phyloP scores from a whole-genome alignment of 2,113 vertebrate genomes.

The Python bivittatus region DNA sequence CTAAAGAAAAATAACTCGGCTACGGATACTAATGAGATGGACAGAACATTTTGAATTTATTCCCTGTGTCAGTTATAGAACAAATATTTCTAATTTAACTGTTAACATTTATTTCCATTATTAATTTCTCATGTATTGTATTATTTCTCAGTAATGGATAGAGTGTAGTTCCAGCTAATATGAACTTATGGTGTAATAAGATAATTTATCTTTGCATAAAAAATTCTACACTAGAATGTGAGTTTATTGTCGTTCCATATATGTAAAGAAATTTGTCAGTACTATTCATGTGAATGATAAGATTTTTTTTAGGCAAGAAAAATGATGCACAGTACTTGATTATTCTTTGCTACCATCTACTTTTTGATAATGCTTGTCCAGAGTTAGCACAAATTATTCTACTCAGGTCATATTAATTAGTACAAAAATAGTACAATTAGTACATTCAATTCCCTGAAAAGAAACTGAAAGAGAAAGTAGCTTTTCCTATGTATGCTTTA shows the following conservation, averaged over 20 bases:
- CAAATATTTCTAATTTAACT: constrained; percentile 62
- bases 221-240: constrained; percentile 59
- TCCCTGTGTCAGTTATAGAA: constrained; percentile 57
- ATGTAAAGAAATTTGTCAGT: constrained; percentile 12
- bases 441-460: neutral
- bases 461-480: neutral
- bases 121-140: constrained; percentile 66
- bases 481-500: neutral
- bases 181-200: constrained; percentile 72
- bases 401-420: constrained; percentile 27
- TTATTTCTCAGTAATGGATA: constrained; percentile 51
- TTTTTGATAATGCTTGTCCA: constrained; percentile 21
- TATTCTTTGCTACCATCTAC: neutral
- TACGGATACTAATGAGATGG: constrained; percentile 61
- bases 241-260: constrained; percentile 22
- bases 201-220: constrained; percentile 80
- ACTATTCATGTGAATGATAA: neutral
- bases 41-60: constrained; percentile 55
- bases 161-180: constrained; percentile 68
- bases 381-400: constrained; percentile 8
- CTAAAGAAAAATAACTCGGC: constrained; percentile 61
- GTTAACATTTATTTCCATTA: constrained; percentile 52
- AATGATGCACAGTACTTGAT: constrained; percentile 29
- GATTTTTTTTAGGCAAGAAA: constrained; percentile 18
- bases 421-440: neutral